Base-by-base conservation (phyloP, 2,797 vertebrate genomes). In the Phrynocephalus guinanensis region DNA sequence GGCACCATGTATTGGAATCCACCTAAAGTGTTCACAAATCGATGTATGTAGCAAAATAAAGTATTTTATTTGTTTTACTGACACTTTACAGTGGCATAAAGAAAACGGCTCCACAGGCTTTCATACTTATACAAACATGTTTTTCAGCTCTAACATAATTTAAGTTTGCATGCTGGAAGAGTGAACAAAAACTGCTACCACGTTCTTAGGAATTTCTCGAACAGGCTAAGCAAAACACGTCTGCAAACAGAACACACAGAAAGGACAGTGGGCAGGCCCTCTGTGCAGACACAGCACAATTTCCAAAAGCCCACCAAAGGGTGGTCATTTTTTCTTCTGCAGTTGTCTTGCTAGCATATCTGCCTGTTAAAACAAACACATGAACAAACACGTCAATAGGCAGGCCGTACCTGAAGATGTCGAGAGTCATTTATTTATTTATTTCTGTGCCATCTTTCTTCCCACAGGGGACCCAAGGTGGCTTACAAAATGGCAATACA, bases 281-380 rank as follows among this genome's bases (percentile, higher is more conserved):
- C 11, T 15, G n/a, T 67, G 66, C 63, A 30, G 60, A 5, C n/a
- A 38, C 30, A 26, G 24, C n/a, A 56, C 6, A 20, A 20, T 77
- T 48, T 6, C 7, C 75, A 6, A 73, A 48, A 38, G 20, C 4
- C 22, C 44, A 3, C 15, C 13, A 68, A 11, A 56, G 73, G 63
- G 20, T 80, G 0, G 11, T 98, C 95, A 98, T 91, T 98, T 97
- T 90, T 93, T 97, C 93, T 96, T 97, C 92, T 97, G 97, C 68
- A 97, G 96, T 88, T 97, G 97, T 92, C 96, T 96, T 80, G 96
- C 93, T 83, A 98, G 93, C 44, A 95, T 94, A 56, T 97, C 96
- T 86, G 96, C 56, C 97, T 98, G 95, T 89, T 38, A 87, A 93
- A 67, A 89, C 20, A 70, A 28, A 52, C 5, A n/a, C 10, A 77